A percentile compares a stretch with the other conserved stretches of the same genome.
Conservation (phyloP, 2,113 vertebrate species). For the Hemichromis elongatus region DNA sequence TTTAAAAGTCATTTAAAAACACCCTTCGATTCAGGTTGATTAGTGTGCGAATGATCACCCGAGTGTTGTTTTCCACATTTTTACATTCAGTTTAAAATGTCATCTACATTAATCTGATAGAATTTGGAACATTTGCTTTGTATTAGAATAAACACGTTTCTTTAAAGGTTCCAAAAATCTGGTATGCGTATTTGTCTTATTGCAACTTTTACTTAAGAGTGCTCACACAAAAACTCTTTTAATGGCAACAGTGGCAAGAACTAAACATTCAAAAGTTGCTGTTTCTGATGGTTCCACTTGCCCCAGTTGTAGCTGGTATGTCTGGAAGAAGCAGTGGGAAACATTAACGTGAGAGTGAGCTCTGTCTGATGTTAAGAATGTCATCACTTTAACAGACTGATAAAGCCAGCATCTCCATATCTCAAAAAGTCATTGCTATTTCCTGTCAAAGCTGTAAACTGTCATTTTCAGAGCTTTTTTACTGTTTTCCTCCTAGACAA, state of each 20-base stretch:
- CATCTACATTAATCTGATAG: not conserved
- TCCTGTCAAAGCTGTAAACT: not conserved
- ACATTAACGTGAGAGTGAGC: not conserved
- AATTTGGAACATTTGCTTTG: not conserved
- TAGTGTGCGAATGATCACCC: not conserved
- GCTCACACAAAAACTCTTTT: no score
- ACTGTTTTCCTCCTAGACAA: constrained; percentile 32
- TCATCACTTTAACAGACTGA: not conserved
- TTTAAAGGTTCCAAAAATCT: not conserved
- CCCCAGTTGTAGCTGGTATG: not conserved
- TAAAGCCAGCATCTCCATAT: not conserved
- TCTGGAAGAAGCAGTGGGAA: not conserved
- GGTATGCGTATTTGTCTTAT: no score
- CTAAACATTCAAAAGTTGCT: no score
- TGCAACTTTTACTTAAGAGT: not conserved
- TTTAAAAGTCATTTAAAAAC: not conserved
- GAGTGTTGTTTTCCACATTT: not conserved
- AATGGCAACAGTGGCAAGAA: no score
- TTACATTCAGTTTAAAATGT: not conserved
- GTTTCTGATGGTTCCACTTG: not conserved
- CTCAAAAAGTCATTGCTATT: not conserved
- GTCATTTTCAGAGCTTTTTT: not conserved
- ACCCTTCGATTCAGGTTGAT: not conserved
- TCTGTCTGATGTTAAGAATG: not conserved
- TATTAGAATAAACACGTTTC: not conserved